Evolutionary conservation across 2,113 vertebrate genomes (phyloP).

Genomic region (Calypte anna): DNA sequence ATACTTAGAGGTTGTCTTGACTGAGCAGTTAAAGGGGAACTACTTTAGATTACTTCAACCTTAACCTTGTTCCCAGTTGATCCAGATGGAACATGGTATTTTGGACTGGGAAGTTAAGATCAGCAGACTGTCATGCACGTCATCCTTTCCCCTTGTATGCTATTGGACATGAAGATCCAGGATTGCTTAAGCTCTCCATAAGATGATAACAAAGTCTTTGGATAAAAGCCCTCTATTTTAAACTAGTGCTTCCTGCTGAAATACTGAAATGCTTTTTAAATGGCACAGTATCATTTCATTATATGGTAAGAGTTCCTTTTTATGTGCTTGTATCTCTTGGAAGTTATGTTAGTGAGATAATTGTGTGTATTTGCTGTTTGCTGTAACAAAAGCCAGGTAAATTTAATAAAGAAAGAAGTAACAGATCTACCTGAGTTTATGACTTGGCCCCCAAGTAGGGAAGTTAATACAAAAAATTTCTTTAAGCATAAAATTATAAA

Average conservation of each 20-base stretch:
- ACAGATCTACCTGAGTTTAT: slow-evolving; percentile 39
- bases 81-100: background rate
- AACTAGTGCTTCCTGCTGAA: background rate
- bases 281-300: background rate
- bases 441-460: background rate
- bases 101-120: background rate
- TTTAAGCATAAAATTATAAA: slow-evolving; percentile 40
- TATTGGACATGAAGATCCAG: background rate
- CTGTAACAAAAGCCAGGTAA: background rate
- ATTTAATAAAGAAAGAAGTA: background rate
- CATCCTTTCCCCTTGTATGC: background rate
- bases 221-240: background rate
- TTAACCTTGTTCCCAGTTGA: background rate
- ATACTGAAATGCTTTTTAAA: background rate
- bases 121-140: background rate
- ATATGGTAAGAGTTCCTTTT: background rate
- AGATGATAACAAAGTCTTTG: accelerated
- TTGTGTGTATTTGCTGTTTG: slow-evolving; percentile 4
- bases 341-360: background rate
- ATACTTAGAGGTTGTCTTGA: background rate
- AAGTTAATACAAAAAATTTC: slow-evolving; percentile 26
- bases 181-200: background rate
- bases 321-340: background rate
- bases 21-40: background rate
- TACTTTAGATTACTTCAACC: background rate